Percentiles rank a stretch among this genome's conserved stretches.
These are phyloP conservation scores for Erannis defoliaria DNA, from an alignment of 2,888 invertebrate genomes.

Conservation along the genomic window DNA sequence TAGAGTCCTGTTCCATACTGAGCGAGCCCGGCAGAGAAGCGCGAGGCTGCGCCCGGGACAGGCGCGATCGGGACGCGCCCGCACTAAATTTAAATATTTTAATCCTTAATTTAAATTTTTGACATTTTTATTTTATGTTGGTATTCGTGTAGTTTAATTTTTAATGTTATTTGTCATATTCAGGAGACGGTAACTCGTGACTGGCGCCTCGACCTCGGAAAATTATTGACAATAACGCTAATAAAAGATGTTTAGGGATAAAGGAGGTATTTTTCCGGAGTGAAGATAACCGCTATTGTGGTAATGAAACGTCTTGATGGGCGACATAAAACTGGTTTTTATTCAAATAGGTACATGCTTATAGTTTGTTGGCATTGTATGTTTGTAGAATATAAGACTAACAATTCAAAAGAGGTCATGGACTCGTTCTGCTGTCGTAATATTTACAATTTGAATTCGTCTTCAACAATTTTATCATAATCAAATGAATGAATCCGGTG, in stretches of 20 bases:
- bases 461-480: too few relatives aligned
- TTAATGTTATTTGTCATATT: slow-evolving; percentile 86
- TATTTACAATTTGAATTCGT: too few relatives aligned
- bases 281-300: slow-evolving; percentile 32
- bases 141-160: slow-evolving; percentile 86
- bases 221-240: slow-evolving; percentile 60
- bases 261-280: slow-evolving; percentile 39
- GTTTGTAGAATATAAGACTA: slow-evolving; percentile 7
- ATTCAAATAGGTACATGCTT: slow-evolving; percentile 1
- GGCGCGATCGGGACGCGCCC: slow-evolving; percentile 75
- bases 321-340: slow-evolving; percentile 22
- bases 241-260: slow-evolving; percentile 44
- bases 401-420: slow-evolving; percentile 19
- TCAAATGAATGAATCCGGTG: slow-evolving; percentile 1
- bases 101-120: slow-evolving; percentile 87
- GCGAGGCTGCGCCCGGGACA: slow-evolving; percentile 48
- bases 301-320: slow-evolving; percentile 25
- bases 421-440: slow-evolving; percentile 15
- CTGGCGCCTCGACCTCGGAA: slow-evolving; percentile 74
- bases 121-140: slow-evolving; percentile 87
- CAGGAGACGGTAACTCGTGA: slow-evolving; percentile 73
- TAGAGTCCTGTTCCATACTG: slow-evolving; percentile 58
- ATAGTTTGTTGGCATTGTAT: neutral
- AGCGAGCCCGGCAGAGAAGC: slow-evolving; percentile 31
- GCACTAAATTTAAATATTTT: slow-evolving; percentile 87